Evolutionary conservation across 2,113 vertebrate species (phyloP).

Genomic region (Copsychus sechellarum): DNA sequence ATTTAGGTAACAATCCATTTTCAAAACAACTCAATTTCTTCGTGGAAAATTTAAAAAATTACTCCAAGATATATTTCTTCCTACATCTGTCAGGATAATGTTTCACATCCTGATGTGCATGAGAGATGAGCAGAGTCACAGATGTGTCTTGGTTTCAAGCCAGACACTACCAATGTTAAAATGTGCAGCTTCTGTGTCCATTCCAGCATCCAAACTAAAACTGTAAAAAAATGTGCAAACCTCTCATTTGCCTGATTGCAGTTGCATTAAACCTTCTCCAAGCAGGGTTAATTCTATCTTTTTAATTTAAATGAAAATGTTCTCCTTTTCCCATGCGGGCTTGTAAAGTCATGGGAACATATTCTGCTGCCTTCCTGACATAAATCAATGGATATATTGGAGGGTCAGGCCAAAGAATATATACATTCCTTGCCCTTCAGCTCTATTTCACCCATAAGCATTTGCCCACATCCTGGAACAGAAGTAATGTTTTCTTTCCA

Average conservation of each 20-base stretch:
- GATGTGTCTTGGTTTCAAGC: not conserved
- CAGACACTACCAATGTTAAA: not conserved
- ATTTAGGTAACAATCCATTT: not conserved
- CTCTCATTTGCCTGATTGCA: not conserved
- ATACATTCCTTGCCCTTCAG: slow-evolving; percentile 46
- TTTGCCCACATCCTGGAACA: slow-evolving; percentile 50
- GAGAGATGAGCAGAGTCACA: slow-evolving; percentile 25
- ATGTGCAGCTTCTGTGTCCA: not conserved
- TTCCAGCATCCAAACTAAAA: not conserved
- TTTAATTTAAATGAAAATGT: slow-evolving; percentile 25
- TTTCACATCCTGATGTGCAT: not conserved
- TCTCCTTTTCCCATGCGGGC: not conserved
- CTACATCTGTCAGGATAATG: slow-evolving; percentile 9
- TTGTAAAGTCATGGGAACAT: slow-evolving; percentile 53
- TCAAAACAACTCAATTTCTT: not conserved
- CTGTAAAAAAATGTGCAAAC: not conserved
- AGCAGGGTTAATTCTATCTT: slow-evolving; percentile 12
- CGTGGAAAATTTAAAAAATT: not conserved
- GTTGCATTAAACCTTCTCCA: not conserved
- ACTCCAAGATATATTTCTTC: slow-evolving; percentile 18
- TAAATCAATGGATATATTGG: slow-evolving; percentile 42
- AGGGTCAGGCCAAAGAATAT: slow-evolving; percentile 29
- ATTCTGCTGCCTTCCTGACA: slow-evolving; percentile 44
- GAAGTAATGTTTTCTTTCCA: slow-evolving; percentile 47
- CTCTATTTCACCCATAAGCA: slow-evolving; percentile 9